These are phyloP conservation scores for Polydrusus tereticollis DNA, from an alignment of 2,888 invertebrate genomes.

Conservation along the genomic window DNA sequence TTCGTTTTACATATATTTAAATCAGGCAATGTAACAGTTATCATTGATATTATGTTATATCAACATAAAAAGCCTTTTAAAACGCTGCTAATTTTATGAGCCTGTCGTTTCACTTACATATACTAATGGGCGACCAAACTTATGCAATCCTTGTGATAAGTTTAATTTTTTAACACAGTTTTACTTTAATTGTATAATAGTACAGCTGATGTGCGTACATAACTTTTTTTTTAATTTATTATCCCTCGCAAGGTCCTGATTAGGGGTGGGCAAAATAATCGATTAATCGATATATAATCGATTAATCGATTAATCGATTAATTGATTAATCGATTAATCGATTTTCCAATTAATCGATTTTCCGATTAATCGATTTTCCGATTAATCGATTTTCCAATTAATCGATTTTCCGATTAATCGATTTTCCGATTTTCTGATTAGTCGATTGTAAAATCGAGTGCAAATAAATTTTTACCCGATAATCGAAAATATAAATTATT, in stretches of 20 bases:
- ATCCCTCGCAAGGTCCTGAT: not conserved
- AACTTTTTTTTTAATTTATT: not conserved
- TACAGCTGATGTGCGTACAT: not conserved
- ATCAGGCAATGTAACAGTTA: constrained; percentile 18
- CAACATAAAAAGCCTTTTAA: constrained; percentile 11
- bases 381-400: too few relatives aligned
- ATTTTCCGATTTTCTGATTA: too few relatives aligned
- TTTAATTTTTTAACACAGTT: not conserved
- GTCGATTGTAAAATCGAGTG: too few relatives aligned
- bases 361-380: too few relatives aligned
- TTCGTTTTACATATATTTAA: constrained; percentile 17
- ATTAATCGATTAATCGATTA: too few relatives aligned
- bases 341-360: too few relatives aligned
- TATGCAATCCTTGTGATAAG: not conserved
- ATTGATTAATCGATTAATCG: too few relatives aligned
- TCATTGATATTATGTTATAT: constrained; percentile 28
- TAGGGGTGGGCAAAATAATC: too few relatives aligned
- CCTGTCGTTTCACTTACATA: constrained; percentile 12
- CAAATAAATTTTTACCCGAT: too few relatives aligned
- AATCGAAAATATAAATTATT: too few relatives aligned
- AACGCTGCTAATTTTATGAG: constrained; percentile 4
- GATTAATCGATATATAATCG: too few relatives aligned
- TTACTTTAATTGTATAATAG: not conserved
- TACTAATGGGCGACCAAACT: constrained; percentile 14
- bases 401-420: too few relatives aligned